phyloP scores from a whole-genome alignment of 2,888 invertebrate genomes.

The Stegana nigrithorax region DNA sequence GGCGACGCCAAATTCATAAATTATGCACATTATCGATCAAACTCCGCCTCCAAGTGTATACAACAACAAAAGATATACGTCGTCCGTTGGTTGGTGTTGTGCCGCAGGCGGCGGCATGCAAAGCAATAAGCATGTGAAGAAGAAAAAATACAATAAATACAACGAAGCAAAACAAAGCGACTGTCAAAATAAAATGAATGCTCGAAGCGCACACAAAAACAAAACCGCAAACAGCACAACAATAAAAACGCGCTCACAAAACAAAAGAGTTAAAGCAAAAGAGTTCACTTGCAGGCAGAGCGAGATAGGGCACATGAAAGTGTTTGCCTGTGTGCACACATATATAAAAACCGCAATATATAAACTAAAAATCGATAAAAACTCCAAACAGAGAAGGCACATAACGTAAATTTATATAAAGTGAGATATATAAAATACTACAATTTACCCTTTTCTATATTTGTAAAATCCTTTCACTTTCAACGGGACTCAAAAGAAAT shows the following conservation, averaged over 20 bases:
- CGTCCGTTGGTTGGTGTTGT: no score
- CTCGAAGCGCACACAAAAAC: conserved; percentile 30
- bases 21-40: conserved; percentile 58
- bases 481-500: conserved; percentile 17
- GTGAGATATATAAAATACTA: neutral
- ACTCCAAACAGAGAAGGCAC: conserved; percentile 21
- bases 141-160: conserved; percentile 17
- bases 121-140: no score
- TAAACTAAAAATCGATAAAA: conserved; percentile 43
- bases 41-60: conserved; percentile 55
- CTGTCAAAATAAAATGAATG: conserved; percentile 54
- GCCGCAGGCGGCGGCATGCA: no score
- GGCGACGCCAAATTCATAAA: conserved; percentile 44
- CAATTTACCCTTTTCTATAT: conserved; percentile 45
- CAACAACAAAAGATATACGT: neutral
- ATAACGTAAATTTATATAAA: neutral
- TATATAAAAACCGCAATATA: conserved; percentile 13
- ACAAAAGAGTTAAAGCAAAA: conserved; percentile 50
- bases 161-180: conserved; percentile 33
- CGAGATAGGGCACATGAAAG: conserved; percentile 31
- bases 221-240: neutral
- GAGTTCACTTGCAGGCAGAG: conserved; percentile 29
- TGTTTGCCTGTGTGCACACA: conserved; percentile 15
- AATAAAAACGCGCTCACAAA: conserved; percentile 20
- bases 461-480: conserved; percentile 54